Conservation (phyloP, 2,113 vertebrate species). For the Myocastor coypus region DNA sequence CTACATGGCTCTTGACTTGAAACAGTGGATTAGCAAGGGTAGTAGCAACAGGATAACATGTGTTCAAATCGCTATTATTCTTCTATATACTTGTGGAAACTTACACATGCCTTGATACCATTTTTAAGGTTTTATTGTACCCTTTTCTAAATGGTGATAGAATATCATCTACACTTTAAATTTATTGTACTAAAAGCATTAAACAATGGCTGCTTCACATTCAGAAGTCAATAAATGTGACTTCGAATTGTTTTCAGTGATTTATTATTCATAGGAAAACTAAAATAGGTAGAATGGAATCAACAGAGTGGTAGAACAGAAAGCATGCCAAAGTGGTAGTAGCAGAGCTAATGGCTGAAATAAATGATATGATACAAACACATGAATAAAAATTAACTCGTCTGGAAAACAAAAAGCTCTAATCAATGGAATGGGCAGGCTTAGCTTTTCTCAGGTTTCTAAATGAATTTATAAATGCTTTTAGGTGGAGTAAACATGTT, state of each 20-base stretch:
- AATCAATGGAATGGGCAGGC: neutral
- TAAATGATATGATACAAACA: constrained; percentile 42
- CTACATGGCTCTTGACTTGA: constrained; percentile 14
- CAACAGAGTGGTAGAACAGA: neutral
- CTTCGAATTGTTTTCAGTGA: constrained; percentile 59
- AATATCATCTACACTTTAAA: neutral
- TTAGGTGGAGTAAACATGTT: neutral
- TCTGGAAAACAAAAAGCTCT: constrained; percentile 14
- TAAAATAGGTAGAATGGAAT: constrained; percentile 50
- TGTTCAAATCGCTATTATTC: neutral
- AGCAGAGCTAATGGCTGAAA: neutral
- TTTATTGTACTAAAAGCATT: constrained; percentile 40
- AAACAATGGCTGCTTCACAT: constrained; percentile 40
- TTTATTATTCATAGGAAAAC: constrained; percentile 67
- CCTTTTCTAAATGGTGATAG: neutral
- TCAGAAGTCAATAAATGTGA: constrained; percentile 56
- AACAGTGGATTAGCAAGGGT: neutral
- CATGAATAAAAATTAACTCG: constrained; percentile 38
- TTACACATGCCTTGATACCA: neutral
- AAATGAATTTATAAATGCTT: constrained; percentile 26
- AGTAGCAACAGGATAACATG: neutral
- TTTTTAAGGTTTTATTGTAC: neutral
- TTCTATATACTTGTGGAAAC: neutral
- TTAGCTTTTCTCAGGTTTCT: neutral
- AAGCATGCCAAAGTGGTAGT: neutral